These are phyloP conservation scores for Idris sp. DNA, from an alignment of 1,140 invertebrate genomes.

Conservation along the genomic window DNA sequence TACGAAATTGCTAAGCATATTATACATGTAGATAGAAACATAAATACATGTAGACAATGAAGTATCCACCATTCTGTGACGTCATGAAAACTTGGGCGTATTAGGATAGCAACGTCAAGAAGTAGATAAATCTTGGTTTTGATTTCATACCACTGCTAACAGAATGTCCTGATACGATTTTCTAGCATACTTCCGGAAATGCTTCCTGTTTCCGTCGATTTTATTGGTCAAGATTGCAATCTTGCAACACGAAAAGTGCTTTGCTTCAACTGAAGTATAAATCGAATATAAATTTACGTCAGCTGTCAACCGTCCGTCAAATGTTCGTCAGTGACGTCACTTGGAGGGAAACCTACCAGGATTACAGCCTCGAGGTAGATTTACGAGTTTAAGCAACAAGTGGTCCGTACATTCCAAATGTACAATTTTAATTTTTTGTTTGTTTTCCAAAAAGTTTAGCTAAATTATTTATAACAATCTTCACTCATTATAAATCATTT, in stretches of 20 bases:
- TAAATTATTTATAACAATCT: no score
- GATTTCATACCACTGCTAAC: constrained; percentile 49
- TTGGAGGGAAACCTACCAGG: constrained; percentile 77
- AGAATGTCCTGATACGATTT: constrained; percentile 63
- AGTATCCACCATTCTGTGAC: constrained; percentile 70
- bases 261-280: constrained; percentile 16
- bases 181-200: constrained; percentile 50
- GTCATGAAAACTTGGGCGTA: constrained; percentile 71
- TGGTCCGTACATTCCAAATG: constrained; percentile 48
- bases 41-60: no score
- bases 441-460: no score
- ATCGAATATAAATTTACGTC: constrained; percentile 28
- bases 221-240: constrained; percentile 13
- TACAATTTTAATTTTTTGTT: no score
- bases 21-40: no score
- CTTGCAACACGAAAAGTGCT: constrained; percentile 4
- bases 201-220: constrained; percentile 26
- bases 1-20: no score
- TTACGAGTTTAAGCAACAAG: constrained; percentile 76
- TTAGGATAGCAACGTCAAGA: constrained; percentile 71
- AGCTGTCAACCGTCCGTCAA: constrained; percentile 74
- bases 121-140: constrained; percentile 69
- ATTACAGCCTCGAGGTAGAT: constrained; percentile 76
- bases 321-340: constrained; percentile 78
- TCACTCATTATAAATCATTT: no score